A percentile compares a stretch with the other conserved stretches of the same genome.
These are phyloP conservation scores for Aspidiotus destructor DNA, from an alignment of 2,888 invertebrate genomes.

Conservation along the genomic window DNA sequence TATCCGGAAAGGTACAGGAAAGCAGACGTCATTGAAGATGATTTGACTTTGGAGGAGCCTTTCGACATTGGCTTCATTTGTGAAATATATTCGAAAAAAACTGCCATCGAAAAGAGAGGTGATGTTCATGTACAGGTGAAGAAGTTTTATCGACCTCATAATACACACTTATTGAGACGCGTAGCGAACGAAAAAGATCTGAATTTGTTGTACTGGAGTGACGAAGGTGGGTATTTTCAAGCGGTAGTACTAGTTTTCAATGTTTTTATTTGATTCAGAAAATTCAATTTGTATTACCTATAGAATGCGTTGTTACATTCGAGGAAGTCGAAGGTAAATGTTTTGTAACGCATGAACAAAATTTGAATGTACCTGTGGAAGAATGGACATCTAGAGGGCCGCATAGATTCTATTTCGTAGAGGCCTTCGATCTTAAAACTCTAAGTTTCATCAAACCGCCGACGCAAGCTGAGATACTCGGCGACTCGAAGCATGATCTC, in stretches of 20 bases:
- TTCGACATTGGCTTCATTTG: constrained; percentile 63
- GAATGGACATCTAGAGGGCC: constrained; percentile 59
- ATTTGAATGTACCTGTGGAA: constrained; percentile 46
- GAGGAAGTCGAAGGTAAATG: constrained; percentile 59
- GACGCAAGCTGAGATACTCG: constrained; percentile 49
- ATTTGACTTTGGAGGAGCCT: constrained; percentile 59
- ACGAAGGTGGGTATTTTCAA: constrained; percentile 49
- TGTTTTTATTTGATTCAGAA: no score
- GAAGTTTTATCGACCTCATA: constrained; percentile 65
- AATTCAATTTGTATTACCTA: constrained; percentile 36
- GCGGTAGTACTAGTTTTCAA: no score
- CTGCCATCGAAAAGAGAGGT: constrained; percentile 45
- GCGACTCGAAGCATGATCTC: constrained; percentile 40
- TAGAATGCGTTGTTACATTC: constrained; percentile 50
- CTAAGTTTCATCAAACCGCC: constrained; percentile 55
- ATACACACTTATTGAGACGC: constrained; percentile 53
- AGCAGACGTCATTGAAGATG: constrained; percentile 49
- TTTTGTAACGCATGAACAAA: constrained; percentile 55
- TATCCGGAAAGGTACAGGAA: constrained; percentile 76
- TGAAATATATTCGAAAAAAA: constrained; percentile 45
- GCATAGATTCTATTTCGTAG: constrained; percentile 62
- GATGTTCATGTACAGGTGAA: constrained; percentile 56
- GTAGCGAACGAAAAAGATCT: constrained; percentile 55
- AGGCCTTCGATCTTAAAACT: constrained; percentile 53
- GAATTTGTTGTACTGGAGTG: constrained; percentile 66